These are phyloP conservation scores for Drosophila subpulchrella DNA, from an alignment of 1,140 invertebrate species.

Conservation along the genomic window DNA sequence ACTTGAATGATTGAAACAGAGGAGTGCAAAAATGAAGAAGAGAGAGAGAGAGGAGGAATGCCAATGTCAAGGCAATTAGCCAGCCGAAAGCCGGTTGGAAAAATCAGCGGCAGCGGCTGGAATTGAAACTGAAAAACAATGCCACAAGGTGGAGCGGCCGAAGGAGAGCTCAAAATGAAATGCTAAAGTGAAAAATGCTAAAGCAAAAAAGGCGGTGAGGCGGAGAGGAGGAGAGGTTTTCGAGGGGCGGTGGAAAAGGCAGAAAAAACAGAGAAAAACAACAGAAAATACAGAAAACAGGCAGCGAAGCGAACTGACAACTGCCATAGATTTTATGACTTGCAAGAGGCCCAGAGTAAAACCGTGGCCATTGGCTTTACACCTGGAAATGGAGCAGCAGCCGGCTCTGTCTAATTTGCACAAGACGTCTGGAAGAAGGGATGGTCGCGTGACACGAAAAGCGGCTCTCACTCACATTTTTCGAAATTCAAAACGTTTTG, in stretches of 20 bases:
- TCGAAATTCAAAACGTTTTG: not conserved
- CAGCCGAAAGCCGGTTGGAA: slow-evolving; percentile 78
- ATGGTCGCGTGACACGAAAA: slow-evolving; percentile 6
- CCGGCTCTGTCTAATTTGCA: slow-evolving; percentile 46
- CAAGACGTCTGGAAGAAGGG: slow-evolving; percentile 30
- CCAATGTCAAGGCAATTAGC: slow-evolving; percentile 82
- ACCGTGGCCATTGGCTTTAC: slow-evolving; percentile 48
- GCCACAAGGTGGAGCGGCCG: slow-evolving; percentile 52
- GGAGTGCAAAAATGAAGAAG: slow-evolving; percentile 11
- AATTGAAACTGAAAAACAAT: slow-evolving; percentile 63
- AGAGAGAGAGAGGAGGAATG: slow-evolving; percentile 51
- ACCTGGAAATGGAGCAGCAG: slow-evolving; percentile 74
- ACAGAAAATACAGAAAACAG: slow-evolving; percentile 31
- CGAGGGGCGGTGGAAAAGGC: too few species aligned
- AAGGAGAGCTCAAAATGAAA: slow-evolving; percentile 41
- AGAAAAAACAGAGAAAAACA: not conserved
- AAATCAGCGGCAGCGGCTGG: slow-evolving; percentile 54
- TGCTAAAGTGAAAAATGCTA: slow-evolving; percentile 40
- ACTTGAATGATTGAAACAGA: slow-evolving; percentile 58
- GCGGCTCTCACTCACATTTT: not conserved
- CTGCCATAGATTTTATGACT: slow-evolving; percentile 82
- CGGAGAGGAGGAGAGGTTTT: not conserved
- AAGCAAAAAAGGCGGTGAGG: not conserved
- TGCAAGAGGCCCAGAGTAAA: slow-evolving; percentile 55
- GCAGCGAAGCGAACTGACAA: slow-evolving; percentile 58